Evolutionary conservation across 2,888 invertebrate species (phyloP).

Genomic region (Strigamia transsilvanica): DNA sequence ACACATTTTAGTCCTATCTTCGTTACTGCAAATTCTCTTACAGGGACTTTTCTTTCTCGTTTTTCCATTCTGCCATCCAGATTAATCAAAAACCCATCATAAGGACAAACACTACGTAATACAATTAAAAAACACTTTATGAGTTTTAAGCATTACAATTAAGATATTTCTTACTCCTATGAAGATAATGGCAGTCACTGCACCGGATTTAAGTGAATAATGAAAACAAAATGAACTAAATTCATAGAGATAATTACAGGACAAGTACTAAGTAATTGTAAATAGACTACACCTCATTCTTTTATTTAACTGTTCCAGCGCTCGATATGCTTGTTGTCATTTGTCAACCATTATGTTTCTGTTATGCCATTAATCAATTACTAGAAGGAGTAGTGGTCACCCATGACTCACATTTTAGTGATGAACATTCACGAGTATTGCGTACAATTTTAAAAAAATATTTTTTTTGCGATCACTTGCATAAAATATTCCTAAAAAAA

Average conservation of each 20-base stretch:
- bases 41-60: neutral
- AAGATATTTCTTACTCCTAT: conserved; percentile 7
- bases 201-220: conserved; percentile 13
- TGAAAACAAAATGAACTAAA: conserved; percentile 35
- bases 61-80: conserved; percentile 14
- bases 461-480: no score
- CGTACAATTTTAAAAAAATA: no score
- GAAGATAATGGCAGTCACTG: neutral
- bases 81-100: conserved; percentile 35
- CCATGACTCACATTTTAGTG: no score
- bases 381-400: no score
- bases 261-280: neutral
- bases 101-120: neutral
- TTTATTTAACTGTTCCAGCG: neutral
- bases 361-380: no score
- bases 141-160: no score
- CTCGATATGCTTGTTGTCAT: no score
- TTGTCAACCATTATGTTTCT: no score
- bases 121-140: neutral
- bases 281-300: neutral
- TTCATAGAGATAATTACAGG: neutral
- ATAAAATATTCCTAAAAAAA: no score
- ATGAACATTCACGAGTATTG: no score
- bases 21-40: no score
- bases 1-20: no score